A percentile compares a stretch with the other conserved stretches of the same genome.
These are phyloP conservation scores for Mirounga angustirostris DNA, from an alignment of 2,113 vertebrate genomes.

Conservation along the genomic window DNA sequence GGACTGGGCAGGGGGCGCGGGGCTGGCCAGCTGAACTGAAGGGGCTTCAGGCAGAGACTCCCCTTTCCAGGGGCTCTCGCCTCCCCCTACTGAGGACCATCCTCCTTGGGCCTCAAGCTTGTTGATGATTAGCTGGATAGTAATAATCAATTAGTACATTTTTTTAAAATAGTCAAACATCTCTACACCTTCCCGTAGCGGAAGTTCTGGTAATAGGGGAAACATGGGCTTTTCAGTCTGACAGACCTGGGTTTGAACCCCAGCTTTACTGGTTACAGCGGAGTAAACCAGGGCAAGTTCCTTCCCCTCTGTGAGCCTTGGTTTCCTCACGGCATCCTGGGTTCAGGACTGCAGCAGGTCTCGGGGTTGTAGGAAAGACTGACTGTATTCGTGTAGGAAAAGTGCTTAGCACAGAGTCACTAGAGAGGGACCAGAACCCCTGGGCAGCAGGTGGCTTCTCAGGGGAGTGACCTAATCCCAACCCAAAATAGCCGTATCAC, in stretches of 20 bases:
- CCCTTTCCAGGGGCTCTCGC: not conserved
- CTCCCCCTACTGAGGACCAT: not conserved
- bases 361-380: not conserved
- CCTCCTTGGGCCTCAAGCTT: not conserved
- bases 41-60: not conserved
- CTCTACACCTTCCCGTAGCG: not conserved
- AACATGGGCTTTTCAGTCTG: not conserved
- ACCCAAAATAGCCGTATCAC: not conserved
- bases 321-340: not conserved
- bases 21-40: not conserved
- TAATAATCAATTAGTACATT: not conserved
- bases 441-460: not conserved
- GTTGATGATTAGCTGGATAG: not conserved
- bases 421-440: too few relatives aligned
- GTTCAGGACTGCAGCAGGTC: not conserved
- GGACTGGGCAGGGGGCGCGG: not conserved
- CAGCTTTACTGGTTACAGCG: not conserved
- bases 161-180: not conserved
- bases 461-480: not conserved
- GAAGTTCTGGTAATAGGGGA: not conserved
- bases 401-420: not conserved
- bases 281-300: not conserved
- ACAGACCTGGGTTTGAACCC: not conserved
- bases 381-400: not conserved
- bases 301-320: not conserved